A percentile compares a stretch with the other conserved stretches of the same genome.
Conservation (phyloP, 2,888 invertebrate genomes). For the Sturmia bella region DNA sequence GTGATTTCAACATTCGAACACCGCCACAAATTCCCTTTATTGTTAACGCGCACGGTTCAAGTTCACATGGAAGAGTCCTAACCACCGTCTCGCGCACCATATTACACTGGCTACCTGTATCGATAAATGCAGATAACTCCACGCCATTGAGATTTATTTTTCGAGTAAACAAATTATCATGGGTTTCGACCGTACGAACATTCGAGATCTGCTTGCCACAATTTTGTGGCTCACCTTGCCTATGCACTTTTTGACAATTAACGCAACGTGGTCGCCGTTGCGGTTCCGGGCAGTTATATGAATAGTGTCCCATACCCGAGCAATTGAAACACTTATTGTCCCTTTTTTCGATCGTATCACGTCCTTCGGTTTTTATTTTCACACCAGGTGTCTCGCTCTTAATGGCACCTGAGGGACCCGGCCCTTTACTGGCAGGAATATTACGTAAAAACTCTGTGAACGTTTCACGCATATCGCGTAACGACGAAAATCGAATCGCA, state of each 20-base stretch:
- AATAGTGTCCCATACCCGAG: neutral
- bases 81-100: constrained; percentile 18
- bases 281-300: constrained; percentile 51
- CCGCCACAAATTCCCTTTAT: neutral
- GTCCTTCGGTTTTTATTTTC: neutral
- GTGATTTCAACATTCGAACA: neutral
- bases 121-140: constrained; percentile 23
- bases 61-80: neutral
- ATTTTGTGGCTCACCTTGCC: neutral
- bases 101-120: constrained; percentile 39
- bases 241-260: constrained; percentile 57
- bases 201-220: neutral
- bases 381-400: neutral
- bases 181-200: neutral
- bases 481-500: constrained; percentile 18
- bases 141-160: constrained; percentile 1
- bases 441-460: neutral
- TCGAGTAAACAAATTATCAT: constrained; percentile 9
- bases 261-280: constrained; percentile 36
- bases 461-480: constrained; percentile 36
- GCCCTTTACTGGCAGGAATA: neutral
- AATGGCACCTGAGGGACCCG: too few relatives aligned
- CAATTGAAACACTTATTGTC: neutral
- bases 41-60: neutral
- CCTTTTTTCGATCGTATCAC: neutral